phyloP scores from a whole-genome alignment of 1,140 invertebrate species.

The Sinella curviseta region DNA sequence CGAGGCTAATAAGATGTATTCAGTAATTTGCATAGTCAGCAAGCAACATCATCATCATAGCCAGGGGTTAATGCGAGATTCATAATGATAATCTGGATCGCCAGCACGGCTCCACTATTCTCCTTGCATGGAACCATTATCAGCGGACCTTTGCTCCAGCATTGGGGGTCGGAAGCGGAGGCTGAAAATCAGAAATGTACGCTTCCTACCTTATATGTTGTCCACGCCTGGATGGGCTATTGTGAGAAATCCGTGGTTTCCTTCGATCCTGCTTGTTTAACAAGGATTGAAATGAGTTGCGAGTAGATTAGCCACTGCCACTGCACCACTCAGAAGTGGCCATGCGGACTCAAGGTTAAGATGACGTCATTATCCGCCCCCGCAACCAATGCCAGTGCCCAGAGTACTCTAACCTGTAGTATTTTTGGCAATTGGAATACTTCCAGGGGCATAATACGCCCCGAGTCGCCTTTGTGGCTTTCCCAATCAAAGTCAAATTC shows the following conservation, averaged over 20 bases:
- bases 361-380: background rate
- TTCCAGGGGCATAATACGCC: constrained; percentile 51
- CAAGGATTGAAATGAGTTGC: background rate
- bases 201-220: background rate
- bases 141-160: constrained; percentile 51
- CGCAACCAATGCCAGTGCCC: constrained; percentile 61
- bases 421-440: constrained; percentile 51
- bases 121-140: constrained; percentile 5
- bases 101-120: background rate
- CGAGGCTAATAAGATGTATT: too few relatives aligned
- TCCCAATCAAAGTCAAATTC: constrained; percentile 66
- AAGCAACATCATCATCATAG: too few relatives aligned
- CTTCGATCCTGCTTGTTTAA: background rate
- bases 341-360: constrained; percentile 62
- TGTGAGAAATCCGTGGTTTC: background rate
- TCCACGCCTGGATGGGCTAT: background rate
- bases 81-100: background rate
- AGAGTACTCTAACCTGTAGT: constrained; percentile 60
- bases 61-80: too few relatives aligned
- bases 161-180: background rate
- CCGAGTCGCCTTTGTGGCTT: constrained; percentile 31
- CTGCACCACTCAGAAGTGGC: constrained; percentile 77
- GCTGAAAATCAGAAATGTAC: too few relatives aligned
- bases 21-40: too few relatives aligned
- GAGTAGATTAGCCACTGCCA: constrained; percentile 64